Conservation (phyloP, 2,888 invertebrate genomes). For the Ormyrus nitidulus region DNA sequence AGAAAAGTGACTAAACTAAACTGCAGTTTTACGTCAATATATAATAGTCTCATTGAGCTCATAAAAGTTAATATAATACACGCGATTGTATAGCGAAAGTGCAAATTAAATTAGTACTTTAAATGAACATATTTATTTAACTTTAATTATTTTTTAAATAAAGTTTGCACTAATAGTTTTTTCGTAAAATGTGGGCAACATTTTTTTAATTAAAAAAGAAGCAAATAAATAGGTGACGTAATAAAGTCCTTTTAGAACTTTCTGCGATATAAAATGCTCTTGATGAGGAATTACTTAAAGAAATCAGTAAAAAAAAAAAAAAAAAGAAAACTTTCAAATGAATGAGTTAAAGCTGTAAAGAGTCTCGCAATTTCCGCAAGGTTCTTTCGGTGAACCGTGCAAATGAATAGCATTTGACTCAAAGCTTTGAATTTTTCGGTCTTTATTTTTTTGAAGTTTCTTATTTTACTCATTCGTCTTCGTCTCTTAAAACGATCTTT, state of each 20-base stretch:
- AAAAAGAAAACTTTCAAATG: constrained; percentile 12
- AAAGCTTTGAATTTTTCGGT: constrained; percentile 16
- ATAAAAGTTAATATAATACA: too few species aligned
- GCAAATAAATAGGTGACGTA: neutral
- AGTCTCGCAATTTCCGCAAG: constrained; percentile 36
- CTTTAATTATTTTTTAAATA: too few species aligned
- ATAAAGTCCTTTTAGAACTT: neutral
- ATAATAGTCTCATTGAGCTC: too few species aligned
- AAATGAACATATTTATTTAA: too few species aligned
- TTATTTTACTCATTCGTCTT: neutral
- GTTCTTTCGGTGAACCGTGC: constrained; percentile 35
- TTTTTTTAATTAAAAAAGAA: too few species aligned
- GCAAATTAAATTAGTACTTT: too few species aligned
- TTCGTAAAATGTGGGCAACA: too few species aligned
- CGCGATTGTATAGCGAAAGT: too few species aligned
- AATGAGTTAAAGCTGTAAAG: constrained; percentile 28
- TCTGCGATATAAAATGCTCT: neutral
- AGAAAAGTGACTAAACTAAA: too few species aligned
- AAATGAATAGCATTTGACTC: constrained; percentile 35
- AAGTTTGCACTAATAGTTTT: too few species aligned
- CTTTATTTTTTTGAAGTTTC: constrained; percentile 18
- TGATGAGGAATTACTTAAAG: constrained; percentile 30
- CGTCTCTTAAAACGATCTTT: constrained; percentile 8
- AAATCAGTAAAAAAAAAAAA: constrained; percentile 33
- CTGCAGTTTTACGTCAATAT: too few species aligned